These are phyloP conservation scores for Macaria liturata DNA, from an alignment of 2,888 invertebrate genomes.

Conservation along the genomic window DNA sequence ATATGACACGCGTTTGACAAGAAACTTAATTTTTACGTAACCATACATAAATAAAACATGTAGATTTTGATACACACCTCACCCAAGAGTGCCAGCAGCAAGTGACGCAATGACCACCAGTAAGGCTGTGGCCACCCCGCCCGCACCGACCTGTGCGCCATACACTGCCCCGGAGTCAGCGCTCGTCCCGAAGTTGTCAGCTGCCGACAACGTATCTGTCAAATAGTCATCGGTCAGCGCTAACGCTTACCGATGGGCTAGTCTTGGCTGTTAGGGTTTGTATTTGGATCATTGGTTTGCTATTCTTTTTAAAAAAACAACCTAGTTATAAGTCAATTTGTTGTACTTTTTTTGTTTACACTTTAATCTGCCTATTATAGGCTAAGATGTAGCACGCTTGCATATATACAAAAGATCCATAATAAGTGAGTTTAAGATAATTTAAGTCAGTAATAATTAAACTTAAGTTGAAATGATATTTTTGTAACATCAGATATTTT, in stretches of 20 bases:
- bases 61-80: conserved; percentile 83
- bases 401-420: too few species aligned
- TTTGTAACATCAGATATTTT: too few species aligned
- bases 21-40: background rate
- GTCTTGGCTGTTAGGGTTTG: conserved; percentile 9
- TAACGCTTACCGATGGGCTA: conserved; percentile 49
- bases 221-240: conserved; percentile 53
- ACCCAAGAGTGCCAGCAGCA: conserved; percentile 88
- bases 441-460: too few species aligned
- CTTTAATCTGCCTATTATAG: too few species aligned
- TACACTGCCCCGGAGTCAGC: conserved; percentile 52
- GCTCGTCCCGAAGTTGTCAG: conserved; percentile 65
- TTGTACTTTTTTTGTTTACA: too few species aligned
- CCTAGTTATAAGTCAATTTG: too few species aligned
- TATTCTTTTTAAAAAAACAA: too few species aligned
- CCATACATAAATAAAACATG: too few species aligned
- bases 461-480: too few species aligned
- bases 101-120: conserved; percentile 86
- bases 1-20: background rate
- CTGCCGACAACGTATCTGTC: conserved; percentile 71
- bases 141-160: conserved; percentile 73
- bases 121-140: conserved; percentile 85
- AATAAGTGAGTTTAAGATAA: too few species aligned
- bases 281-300: conserved; percentile 41
- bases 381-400: too few species aligned